Base-by-base conservation (phyloP, 2,113 vertebrate genomes). In the Engystomops pustulosus region DNA sequence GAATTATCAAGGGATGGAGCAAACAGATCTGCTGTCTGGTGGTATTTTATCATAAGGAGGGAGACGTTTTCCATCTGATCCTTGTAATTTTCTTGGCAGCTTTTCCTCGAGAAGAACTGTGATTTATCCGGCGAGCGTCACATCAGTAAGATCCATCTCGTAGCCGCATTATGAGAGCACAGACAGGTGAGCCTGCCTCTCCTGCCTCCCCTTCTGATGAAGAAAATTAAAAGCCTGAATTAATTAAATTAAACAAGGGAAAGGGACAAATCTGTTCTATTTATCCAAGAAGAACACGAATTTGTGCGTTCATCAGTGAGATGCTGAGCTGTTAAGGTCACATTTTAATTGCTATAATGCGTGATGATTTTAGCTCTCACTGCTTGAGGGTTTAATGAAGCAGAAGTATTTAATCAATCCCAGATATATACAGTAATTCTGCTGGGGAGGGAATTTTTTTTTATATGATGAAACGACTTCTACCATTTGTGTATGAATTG, bases 251-350 rank as follows among this genome's bases (percentile, higher is more conserved):
- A 81, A 78, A 23, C 44, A 60, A 11, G 0, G 78, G 32, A 76
- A 81, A 30, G 23, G 79, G 71, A 34, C 44, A 74, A 84, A 68
- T 84, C 74, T 84, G n/a, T 1, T 9, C 10, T 45, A 25, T 0
- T n/a, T 71, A 38, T 71, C 76, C 41, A 41, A 70, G 69, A 14
- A 58, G 70, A 45, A 53, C 11, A 79, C 18, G 86, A 85, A 77
- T 6, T 49, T 23, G 45, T 12, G 0, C 44, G 30, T 84, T 84
- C 74, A 84, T 84, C 82, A 84, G 82, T 68, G 45, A 51, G 60
- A 84, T 77, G 82, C 72, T 84, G 82, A 84, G 72, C 71, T 84
- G 82, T 84, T 84, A 77, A 84, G 82, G 82, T 84, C 82, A 84
- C 44, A 69, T 84, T 77, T 55, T 77, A 84, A 84, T 84, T 84